phyloP scores from a whole-genome alignment of 1,140 invertebrate species.

The Drosophila virilis region DNA sequence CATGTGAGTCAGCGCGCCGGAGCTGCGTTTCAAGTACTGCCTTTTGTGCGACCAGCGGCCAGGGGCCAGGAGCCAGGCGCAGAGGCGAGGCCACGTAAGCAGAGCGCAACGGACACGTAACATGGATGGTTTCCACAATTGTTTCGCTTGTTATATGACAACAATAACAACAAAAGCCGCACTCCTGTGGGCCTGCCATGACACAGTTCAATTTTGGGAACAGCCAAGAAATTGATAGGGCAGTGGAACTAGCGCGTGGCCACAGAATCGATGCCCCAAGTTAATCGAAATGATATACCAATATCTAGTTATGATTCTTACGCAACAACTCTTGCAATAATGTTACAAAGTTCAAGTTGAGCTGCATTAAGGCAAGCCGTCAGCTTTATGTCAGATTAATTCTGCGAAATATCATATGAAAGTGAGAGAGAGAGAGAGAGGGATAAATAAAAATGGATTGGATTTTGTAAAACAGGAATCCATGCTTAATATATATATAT shows the following conservation, averaged over 20 bases:
- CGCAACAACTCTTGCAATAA: background rate
- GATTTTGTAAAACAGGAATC: no score
- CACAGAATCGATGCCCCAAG: background rate
- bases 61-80: background rate
- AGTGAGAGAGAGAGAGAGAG: no score
- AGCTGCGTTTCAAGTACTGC: constrained; percentile 12
- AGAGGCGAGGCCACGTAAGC: constrained; percentile 29
- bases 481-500: no score
- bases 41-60: constrained; percentile 4
- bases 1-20: constrained; percentile 28
- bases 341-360: background rate
- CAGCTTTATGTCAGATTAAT: background rate
- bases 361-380: background rate
- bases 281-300: constrained; percentile 1
- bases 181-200: constrained; percentile 63
- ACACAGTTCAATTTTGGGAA: constrained; percentile 74
- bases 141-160: constrained; percentile 40
- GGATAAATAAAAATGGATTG: no score
- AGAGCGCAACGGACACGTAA: constrained; percentile 71
- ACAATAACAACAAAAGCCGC: constrained; percentile 57
- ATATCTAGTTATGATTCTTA: background rate
- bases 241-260: constrained; percentile 4
- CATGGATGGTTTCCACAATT: constrained; percentile 48
- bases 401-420: background rate
- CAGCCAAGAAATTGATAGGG: constrained; percentile 32